phyloP scores from a whole-genome alignment of 2,113 vertebrate species.

The Gulo gulo region DNA sequence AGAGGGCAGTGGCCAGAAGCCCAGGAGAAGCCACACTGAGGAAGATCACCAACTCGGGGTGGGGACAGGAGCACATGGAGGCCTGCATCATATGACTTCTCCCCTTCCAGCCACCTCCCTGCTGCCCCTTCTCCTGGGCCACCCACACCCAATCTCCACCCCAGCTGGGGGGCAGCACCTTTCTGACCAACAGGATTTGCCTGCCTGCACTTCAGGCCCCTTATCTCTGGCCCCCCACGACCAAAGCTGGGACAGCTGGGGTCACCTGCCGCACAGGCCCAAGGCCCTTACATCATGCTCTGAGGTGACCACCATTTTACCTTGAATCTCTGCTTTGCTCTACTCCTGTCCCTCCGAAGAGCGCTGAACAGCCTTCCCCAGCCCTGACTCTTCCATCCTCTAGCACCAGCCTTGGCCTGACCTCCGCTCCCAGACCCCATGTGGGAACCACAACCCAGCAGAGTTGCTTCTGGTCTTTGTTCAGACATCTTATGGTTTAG shows the following conservation, averaged over 20 bases:
- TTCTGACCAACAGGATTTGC: neutral
- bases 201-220: neutral
- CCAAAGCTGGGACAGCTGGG: neutral
- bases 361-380: neutral
- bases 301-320: neutral
- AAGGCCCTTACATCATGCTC: neutral
- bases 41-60: neutral
- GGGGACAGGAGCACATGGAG: neutral
- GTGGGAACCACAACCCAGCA: neutral
- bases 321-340: neutral
- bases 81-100: neutral
- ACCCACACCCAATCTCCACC: no score
- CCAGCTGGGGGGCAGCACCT: neutral
- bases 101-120: neutral
- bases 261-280: neutral
- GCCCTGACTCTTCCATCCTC: neutral
- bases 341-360: neutral
- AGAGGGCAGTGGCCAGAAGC: neutral
- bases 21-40: neutral
- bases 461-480: neutral
- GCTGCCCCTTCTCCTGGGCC: no score
- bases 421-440: neutral
- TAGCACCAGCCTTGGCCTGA: neutral
- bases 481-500: neutral
- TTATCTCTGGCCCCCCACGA: neutral